These are phyloP conservation scores for Tenthredo notha DNA, from an alignment of 2,888 invertebrate genomes.

Conservation along the genomic window DNA sequence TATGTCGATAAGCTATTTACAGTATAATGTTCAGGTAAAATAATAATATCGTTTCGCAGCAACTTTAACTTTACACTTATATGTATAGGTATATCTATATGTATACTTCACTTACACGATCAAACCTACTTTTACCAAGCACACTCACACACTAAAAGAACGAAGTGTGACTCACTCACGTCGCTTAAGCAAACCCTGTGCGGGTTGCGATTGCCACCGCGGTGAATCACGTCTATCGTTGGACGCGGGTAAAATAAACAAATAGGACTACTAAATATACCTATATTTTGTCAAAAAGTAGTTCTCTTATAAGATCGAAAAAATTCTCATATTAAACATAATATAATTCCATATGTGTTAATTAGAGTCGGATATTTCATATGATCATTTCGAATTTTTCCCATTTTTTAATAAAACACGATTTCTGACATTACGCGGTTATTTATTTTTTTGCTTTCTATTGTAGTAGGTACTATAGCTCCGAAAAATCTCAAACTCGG, in stretches of 20 bases:
- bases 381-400: no score
- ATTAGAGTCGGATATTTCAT: no score
- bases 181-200: not conserved
- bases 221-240: conserved; percentile 44
- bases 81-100: not conserved
- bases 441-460: no score
- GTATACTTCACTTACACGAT: not conserved
- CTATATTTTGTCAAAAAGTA: not conserved
- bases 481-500: no score
- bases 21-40: not conserved
- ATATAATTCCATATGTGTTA: not conserved
- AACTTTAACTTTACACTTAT: not conserved
- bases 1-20: not conserved
- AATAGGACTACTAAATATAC: not conserved
- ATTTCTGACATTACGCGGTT: no score
- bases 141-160: not conserved
- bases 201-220: conserved; percentile 13
- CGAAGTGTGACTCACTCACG: conserved; percentile 20
- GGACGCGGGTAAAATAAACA: conserved; percentile 22
- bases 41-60: not conserved
- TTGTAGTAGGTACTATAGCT: no score
- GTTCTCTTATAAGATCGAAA: no score
- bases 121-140: not conserved
- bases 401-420: no score
- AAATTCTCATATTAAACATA: not conserved